A percentile compares a stretch with the other conserved stretches of the same genome.
These are phyloP conservation scores for Paguma larvata DNA, from an alignment of 2,797 vertebrate species.

Conservation along the genomic window DNA sequence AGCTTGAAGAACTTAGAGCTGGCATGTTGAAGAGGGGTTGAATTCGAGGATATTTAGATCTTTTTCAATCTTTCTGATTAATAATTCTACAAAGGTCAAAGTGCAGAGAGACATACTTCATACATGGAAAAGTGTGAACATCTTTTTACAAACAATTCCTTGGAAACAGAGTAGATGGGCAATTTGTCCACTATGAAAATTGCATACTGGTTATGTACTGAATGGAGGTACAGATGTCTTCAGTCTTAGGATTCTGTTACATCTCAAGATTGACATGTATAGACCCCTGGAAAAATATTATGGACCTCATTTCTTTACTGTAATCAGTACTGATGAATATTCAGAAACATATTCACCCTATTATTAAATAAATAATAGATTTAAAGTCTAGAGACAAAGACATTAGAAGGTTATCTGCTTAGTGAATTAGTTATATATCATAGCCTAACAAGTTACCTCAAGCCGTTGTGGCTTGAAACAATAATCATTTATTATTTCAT, in stretches of 20 bases:
- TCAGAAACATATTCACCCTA: not conserved
- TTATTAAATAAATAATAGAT: conserved; percentile 13
- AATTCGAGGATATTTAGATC: not conserved
- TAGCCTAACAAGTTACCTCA: not conserved
- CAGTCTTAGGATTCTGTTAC: not conserved
- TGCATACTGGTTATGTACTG: not conserved
- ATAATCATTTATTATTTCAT: not conserved
- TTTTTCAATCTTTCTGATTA: not conserved
- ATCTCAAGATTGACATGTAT: not conserved
- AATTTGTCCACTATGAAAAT: not conserved
- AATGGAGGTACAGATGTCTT: not conserved
- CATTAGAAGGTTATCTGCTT: not conserved
- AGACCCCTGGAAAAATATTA: not conserved
- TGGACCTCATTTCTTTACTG: not conserved
- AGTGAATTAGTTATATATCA: not conserved
- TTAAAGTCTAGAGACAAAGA: conserved; percentile 7
- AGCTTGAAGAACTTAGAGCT: not conserved
- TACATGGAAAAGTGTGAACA: not conserved
- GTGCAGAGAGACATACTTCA: not conserved
- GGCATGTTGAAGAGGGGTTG: not conserved
- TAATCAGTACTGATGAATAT: not conserved
- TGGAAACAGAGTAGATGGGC: not conserved
- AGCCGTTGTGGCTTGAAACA: not conserved
- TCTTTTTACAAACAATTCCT: not conserved
- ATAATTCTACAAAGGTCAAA: conserved; percentile 10